Percentiles rank a stretch among this genome's conserved stretches.
phyloP scores from a whole-genome alignment of 2,888 invertebrate species.

The Molanna angustata region DNA sequence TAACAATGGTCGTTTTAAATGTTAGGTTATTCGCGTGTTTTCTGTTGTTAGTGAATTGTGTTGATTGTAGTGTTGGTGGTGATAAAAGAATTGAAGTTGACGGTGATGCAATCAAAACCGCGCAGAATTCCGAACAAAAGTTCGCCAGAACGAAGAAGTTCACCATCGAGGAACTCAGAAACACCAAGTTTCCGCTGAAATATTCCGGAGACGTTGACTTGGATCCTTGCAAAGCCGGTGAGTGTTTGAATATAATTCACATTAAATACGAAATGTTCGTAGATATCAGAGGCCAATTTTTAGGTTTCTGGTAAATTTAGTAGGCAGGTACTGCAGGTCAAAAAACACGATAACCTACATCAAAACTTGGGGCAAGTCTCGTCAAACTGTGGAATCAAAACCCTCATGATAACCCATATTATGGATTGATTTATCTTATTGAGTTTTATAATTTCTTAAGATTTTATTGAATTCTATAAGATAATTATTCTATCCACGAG shows the following conservation, averaged over 20 bases:
- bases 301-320: too few relatives aligned
- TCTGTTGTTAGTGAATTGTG: neutral
- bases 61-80: constrained; percentile 9
- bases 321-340: neutral
- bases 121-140: constrained; percentile 2
- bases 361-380: too few relatives aligned
- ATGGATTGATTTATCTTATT: too few relatives aligned
- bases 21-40: too few relatives aligned
- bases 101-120: constrained; percentile 8
- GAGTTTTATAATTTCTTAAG: too few relatives aligned
- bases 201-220: constrained; percentile 73
- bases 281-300: too few relatives aligned
- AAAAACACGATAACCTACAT: too few relatives aligned
- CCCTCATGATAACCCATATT: too few relatives aligned
- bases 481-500: too few relatives aligned
- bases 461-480: too few relatives aligned
- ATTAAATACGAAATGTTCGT: neutral
- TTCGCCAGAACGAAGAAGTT: constrained; percentile 50
- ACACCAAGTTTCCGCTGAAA: constrained; percentile 62
- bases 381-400: too few relatives aligned
- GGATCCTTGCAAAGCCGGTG: constrained; percentile 87
- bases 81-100: constrained; percentile 15
- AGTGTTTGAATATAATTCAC: constrained; percentile 40
- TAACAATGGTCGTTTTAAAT: too few relatives aligned
- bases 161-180: constrained; percentile 67